Evolutionary conservation across 2,113 vertebrate genomes (phyloP).

Genomic region (Campylorhamphus procurvoides): DNA sequence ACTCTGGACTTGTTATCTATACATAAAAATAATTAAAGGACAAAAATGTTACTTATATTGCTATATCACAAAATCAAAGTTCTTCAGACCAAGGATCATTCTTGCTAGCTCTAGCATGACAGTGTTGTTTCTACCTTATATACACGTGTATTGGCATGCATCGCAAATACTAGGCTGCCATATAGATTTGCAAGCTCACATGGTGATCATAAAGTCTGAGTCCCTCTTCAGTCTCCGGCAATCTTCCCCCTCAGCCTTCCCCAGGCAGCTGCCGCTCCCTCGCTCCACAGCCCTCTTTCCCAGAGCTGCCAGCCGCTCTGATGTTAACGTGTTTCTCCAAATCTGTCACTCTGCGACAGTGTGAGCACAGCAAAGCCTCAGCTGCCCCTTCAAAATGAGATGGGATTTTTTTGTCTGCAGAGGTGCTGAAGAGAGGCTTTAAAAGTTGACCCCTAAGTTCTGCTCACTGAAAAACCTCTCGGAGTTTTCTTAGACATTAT

Average conservation of each 20-base stretch:
- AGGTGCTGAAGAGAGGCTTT: background rate
- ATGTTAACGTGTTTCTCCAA: background rate
- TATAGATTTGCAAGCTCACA: background rate
- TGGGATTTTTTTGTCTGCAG: background rate
- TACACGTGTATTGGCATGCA: no score
- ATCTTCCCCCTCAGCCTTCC: background rate
- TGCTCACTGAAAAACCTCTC: background rate
- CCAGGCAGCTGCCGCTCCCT: accelerated
- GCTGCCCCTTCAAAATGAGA: background rate
- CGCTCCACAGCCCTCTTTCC: accelerated
- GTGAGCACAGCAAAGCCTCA: background rate
- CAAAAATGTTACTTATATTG: background rate
- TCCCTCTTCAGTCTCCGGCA: accelerated
- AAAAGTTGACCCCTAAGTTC: background rate
- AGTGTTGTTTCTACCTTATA: background rate
- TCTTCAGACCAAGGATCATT: background rate
- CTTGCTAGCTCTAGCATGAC: background rate
- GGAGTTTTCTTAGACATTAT: background rate
- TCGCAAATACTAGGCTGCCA: background rate
- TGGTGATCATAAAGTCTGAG: background rate
- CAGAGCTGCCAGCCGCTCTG: accelerated
- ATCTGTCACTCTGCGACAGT: accelerated
- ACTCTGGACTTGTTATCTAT: background rate
- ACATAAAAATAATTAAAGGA: background rate
- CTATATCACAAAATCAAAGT: background rate